Evolutionary conservation across 1,140 invertebrate genomes (phyloP).

Genomic region (Anastrepha obliqua): DNA sequence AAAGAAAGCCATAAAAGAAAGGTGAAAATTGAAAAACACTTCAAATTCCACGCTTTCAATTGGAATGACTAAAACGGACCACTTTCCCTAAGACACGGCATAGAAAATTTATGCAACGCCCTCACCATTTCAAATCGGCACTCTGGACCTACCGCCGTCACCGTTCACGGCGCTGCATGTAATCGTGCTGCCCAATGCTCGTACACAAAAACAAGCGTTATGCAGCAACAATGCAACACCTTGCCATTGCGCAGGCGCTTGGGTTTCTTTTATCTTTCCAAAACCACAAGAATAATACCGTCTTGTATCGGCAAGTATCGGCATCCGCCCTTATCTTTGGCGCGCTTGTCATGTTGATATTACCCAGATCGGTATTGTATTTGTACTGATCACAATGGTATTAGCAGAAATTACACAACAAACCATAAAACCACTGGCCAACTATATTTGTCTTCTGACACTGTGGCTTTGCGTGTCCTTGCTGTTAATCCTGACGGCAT

Average conservation of each 20-base stretch:
- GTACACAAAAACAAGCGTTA: background rate
- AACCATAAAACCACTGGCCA: conserved; percentile 45
- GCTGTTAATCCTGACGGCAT: background rate
- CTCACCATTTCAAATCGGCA: background rate
- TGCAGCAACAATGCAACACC: conserved; percentile 41
- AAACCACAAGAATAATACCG: conserved; percentile 32
- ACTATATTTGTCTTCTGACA: background rate
- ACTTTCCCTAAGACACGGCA: background rate
- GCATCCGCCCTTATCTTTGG: conserved; percentile 27
- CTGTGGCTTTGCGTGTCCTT: background rate
- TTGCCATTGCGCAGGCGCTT: conserved; percentile 15
- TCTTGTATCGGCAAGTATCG: background rate
- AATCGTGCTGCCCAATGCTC: background rate
- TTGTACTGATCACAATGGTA: conserved; percentile 37
- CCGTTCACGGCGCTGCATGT: background rate
- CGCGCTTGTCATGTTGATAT: conserved; percentile 26
- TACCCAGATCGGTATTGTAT: background rate
- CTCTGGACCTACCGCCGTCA: conserved; percentile 8
- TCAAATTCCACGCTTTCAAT: conserved; percentile 34
- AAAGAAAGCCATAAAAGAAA: conserved; percentile 46
- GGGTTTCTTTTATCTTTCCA: conserved; percentile 23
- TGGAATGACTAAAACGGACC: conserved; percentile 15
- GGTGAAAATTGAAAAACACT: conserved; percentile 43
- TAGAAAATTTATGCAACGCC: conserved; percentile 26
- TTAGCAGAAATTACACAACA: conserved; percentile 47